phyloP scores from a whole-genome alignment of 1,140 invertebrate genomes.

The Ganaspis sp. region DNA sequence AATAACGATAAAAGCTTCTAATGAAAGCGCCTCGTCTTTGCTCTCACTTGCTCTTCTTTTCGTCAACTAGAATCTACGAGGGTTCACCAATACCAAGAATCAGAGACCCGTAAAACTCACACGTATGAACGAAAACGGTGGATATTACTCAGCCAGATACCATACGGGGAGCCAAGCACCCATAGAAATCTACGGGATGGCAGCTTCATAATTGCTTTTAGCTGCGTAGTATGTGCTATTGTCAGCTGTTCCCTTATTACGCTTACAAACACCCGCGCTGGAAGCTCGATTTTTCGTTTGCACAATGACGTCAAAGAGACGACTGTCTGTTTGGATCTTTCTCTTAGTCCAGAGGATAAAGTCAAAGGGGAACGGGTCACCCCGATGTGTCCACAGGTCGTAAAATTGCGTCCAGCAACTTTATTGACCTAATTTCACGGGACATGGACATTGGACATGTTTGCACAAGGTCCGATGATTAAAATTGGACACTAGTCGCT shows the following conservation, averaged over 20 bases:
- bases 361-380: neutral
- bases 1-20: conserved; percentile 62
- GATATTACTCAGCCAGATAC: conserved; percentile 55
- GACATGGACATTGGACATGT: neutral
- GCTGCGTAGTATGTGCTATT: conserved; percentile 61
- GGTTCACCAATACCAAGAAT: conserved; percentile 33
- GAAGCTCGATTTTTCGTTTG: conserved; percentile 36
- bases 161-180: conserved; percentile 36
- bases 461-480: neutral
- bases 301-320: conserved; percentile 38
- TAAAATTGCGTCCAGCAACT: neutral
- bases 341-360: conserved; percentile 13
- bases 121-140: conserved; percentile 31
- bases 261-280: conserved; percentile 55
- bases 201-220: conserved; percentile 67
- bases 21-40: conserved; percentile 50
- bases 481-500: neutral
- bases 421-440: neutral
- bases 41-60: conserved; percentile 11
- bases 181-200: conserved; percentile 58
- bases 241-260: conserved; percentile 70
- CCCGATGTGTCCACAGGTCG: neutral
- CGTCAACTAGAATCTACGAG: conserved; percentile 22
- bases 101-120: conserved; percentile 41
- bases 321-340: neutral